Base-by-base conservation (phyloP, 2,888 invertebrate genomes). In the Molanna angustata region DNA sequence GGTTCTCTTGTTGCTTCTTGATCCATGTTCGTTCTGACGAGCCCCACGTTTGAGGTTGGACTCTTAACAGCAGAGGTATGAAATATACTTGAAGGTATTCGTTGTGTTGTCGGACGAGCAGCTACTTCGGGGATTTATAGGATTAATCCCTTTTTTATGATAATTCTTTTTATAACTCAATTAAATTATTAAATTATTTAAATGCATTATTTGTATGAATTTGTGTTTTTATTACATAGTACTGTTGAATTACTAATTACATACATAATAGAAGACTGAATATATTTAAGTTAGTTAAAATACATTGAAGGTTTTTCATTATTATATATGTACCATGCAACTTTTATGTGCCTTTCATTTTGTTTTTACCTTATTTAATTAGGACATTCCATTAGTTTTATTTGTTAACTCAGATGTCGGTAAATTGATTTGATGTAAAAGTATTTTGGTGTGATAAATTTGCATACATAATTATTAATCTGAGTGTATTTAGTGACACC, bases 281-380 rank as follows among this genome's bases (percentile, higher is more conserved):
- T 56, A 58, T 48, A 50, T 54, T 58, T 58, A 58, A 57, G 55
- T 55, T 57, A 59, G 59, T 51, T 46, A 49, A 52, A 47, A 13
- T 27, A 22, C 20, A 19, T 49, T 32, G 9, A 47, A 37, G 6
- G 9, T 37, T 41, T 41, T 19, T 41, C 3, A 21, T n/a, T 42
- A 46, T 48, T 20, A 45, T 40, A 31, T 45, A 27, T 40, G 17
- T 22, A 46, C 39, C 33, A 42, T 11, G 19, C 39, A 52, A 46
- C 52, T 52, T 49, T n/a, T 44, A 56, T 71, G 76, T 76, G 76
- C 76, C 77, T 77, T 74, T 71, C 64, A 69, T 70, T 70, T 70
- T 72, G 71, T 67, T 56, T 57, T 44, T 37, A 43, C 33, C 39
- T 37, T 37, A 49, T 49, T 54, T 50, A 32, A 53, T 54, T 70